These are phyloP conservation scores for Planiliza haematocheilus DNA, from an alignment of 2,113 vertebrate genomes.

Conservation along the genomic window DNA sequence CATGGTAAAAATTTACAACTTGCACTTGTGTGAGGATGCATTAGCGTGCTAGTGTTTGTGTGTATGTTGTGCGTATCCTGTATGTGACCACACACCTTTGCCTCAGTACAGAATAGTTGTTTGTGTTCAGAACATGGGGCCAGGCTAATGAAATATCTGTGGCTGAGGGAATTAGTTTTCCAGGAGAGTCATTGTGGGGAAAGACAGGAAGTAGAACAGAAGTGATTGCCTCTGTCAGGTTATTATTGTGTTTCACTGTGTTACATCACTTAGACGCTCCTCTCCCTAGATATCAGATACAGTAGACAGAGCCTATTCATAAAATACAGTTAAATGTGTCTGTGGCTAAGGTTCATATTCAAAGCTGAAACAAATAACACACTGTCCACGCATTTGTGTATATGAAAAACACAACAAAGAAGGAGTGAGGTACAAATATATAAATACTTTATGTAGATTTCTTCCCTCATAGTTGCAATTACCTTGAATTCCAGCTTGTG, in stretches of 20 bases:
- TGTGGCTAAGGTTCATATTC: constrained; percentile 46
- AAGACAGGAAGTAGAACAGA: constrained; percentile 74
- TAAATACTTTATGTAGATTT: no score
- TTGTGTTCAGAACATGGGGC: constrained; percentile 73
- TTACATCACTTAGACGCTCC: constrained; percentile 74
- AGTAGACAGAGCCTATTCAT: constrained; percentile 67
- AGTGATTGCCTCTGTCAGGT: constrained; percentile 76
- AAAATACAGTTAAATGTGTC: constrained; percentile 45
- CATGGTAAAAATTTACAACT: no score
- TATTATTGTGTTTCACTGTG: constrained; percentile 77
- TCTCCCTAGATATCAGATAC: constrained; percentile 64
- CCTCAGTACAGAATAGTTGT: constrained; percentile 56
- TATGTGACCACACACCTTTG: constrained; percentile 55
- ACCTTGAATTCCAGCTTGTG: no score
- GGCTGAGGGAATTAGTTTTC: constrained; percentile 75
- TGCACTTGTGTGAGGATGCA: constrained; percentile 4
- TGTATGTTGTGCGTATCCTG: constrained; percentile 41
- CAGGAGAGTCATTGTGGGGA: constrained; percentile 71
- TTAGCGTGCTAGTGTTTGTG: constrained; percentile 47
- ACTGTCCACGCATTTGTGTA: no score
- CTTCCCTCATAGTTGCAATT: no score
- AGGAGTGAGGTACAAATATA: no score
- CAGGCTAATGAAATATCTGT: constrained; percentile 74
- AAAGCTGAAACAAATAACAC: constrained; percentile 38
- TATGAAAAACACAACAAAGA: no score